These are phyloP conservation scores for Coendou prehensilis DNA, from an alignment of 2,797 vertebrate genomes.

Conservation along the genomic window DNA sequence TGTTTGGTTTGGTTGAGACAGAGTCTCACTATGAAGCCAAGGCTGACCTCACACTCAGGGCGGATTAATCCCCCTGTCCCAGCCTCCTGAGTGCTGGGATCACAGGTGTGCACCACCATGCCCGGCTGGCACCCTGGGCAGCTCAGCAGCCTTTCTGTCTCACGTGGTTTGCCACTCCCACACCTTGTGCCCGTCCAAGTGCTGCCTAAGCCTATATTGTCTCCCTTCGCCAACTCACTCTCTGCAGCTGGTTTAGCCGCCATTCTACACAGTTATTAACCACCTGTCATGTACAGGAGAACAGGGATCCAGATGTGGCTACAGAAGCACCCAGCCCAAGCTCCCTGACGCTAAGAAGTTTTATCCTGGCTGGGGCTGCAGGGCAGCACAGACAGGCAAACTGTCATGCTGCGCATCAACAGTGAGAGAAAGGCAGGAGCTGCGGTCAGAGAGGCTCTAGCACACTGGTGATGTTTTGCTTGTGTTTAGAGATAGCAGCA, in stretches of 20 bases:
- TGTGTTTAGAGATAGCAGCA: neutral
- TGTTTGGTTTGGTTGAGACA: neutral
- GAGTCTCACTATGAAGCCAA: neutral
- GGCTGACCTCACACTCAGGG: neutral
- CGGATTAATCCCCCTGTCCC: neutral
- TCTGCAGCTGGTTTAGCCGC: neutral
- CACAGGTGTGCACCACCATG: neutral
- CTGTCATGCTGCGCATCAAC: fast-evolving
- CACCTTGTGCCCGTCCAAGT: neutral
- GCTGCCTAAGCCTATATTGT: too few species aligned
- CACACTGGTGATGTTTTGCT: neutral
- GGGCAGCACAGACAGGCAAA: neutral
- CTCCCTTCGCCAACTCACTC: neutral
- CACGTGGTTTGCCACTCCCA: neutral
- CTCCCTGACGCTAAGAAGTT: neutral
- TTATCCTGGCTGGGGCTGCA: too few species aligned
- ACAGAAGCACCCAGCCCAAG: neutral
- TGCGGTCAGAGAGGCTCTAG: neutral
- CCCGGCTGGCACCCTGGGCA: neutral
- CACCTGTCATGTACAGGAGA: neutral
- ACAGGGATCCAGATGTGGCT: too few species aligned
- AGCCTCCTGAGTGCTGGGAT: neutral
- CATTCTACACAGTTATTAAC: neutral
- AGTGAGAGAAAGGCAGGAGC: neutral
- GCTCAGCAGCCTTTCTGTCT: neutral